Base-by-base conservation (phyloP, 2,113 vertebrate genomes). In the Ascaphus truei region DNA sequence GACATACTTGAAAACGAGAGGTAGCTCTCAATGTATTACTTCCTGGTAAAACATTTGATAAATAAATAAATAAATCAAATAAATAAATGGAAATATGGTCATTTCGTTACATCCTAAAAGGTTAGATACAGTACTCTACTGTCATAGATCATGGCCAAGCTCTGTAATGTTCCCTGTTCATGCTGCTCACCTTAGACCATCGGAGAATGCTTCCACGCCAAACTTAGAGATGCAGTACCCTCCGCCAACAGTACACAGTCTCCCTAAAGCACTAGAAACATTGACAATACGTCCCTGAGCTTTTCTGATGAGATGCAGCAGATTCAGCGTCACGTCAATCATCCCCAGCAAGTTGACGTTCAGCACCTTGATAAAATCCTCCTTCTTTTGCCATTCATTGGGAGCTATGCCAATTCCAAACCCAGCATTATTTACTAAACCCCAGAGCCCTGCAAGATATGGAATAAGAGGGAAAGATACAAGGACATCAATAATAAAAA, bases 391-490 rank as follows among this genome's bases (percentile, higher is more conserved):
- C 91, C 90, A 92, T 51, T 92, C 90, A 8, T 75, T 84, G 41
- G 83, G 84, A 2, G 52, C 82, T 16, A 37, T 12, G 7, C 87
- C 79, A 1, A 83, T 2, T 2, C 57, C 67, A 23, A 89, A 31
- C 1, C 92, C 93, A 0, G 92, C 91, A 0, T 93, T 94, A 73
- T 94, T 94, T 27, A 93, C 89, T 60, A 94, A 74, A 4, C 89
- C 90, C 92, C 92, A 94, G 52, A 94, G 90, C 36, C 93, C 92
- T 94, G 72, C 0, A 1, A 47, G 33, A 2, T n/a, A n/a, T n/a
- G n/a, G n/a, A n/a, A n/a, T n/a, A n/a, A n/a, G n/a, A n/a, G n/a
- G n/a, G n/a, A n/a, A n/a, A n/a, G n/a, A n/a, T n/a, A n/a, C n/a
- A n/a, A n/a, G n/a, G n/a, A n/a, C n/a, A n/a, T n/a, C n/a, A n/a